Base-by-base conservation (phyloP, 2,797 vertebrate species). In the Channa striata region DNA sequence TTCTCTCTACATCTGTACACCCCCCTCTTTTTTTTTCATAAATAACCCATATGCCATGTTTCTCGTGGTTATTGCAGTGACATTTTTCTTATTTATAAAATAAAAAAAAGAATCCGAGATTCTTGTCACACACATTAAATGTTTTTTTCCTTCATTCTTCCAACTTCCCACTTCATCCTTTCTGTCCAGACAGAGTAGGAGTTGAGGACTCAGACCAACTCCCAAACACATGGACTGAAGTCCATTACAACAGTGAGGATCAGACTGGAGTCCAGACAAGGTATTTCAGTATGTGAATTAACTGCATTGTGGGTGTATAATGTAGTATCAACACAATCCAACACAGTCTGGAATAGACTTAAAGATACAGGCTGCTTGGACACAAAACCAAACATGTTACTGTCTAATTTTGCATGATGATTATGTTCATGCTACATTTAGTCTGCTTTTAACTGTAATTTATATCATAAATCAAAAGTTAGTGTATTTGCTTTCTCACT, bases 181-280 rank as follows among this genome's bases (percentile, higher is more conserved):
- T 65, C 46, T 19, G 39, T 64, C 73, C 81, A 83, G 77, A 86
- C 80, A 80, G 76, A 78, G 87, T 81, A 69, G 85, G 80, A 77
- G 79, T 68, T 30, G 43, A 64, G 65, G 53, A 60, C 80, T 65
- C 52, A 30, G 54, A 25, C 54, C 40, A 52, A 50, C 23, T 25
- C 19, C 53, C 40, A 20, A 59, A 63, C 47, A 50, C 42, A 39
- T 8, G 37, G 56, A 47, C 11, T 44, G 20, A 42, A 34, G 21
- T 16, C 8, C 37, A 36, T 33, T 20, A 48, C 19, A 64, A 3
- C 16, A 49, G 33, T 6, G 17, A 51, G 23, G 52, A 25, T 63
- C 70, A 63, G 62, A 30, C 11, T 37, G 4, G 20, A 21, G n/a
- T 46, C 13, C 2, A 60, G 48, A 66, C 2, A 6, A 40, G 33